Evolutionary conservation across 2,888 invertebrate species (phyloP), one percentile per base, ranked within the genome.

Genomic region (Sicus ferrugineus): DNA sequence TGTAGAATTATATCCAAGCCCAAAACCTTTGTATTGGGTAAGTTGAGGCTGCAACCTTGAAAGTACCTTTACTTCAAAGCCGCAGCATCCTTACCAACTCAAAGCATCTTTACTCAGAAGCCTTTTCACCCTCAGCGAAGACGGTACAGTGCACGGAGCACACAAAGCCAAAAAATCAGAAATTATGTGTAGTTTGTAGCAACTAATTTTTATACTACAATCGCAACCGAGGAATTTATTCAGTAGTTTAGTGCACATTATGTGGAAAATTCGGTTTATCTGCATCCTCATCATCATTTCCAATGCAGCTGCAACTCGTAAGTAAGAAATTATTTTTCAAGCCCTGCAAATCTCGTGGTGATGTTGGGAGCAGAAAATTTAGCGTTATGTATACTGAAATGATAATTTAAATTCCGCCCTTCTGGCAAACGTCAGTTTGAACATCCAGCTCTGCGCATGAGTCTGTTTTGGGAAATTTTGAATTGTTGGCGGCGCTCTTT

Each of bases 391-490:
- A 71, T 69, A 63, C 23, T 16, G 31, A 61, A 54, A 58, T 62
- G 62, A 4, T 23, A 59, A n/a, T n/a, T n/a, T n/a, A 14, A 54
- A 38, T 19, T 64, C 68, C 54, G 23, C 64, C 68, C 62, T 52
- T 56, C 38, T 61, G n/a, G 6, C 21, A 30, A 6, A 14, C n/a
- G 21, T 59, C 48, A 31, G 7, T 23, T 42, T 6, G 2, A 42
- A 26, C 9, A 52, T 59, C 68, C 54, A 58, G 38, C 31, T 16
- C 0, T 31, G 70, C 75, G 79, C 58, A 69, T 74, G 80, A 74
- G 79, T 74, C 78, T 80, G 78, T 80, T 78, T 72, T 78, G 80
- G 80, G 79, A 77, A 73, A 74, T 78, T 75, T 3, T 16, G 1
- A 26, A 64, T 31, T 42, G 30, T 26, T 58, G 30, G 9, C n/a